Conservation (phyloP, 23 tunicate species). For the Oikopleura dioica region DNA sequence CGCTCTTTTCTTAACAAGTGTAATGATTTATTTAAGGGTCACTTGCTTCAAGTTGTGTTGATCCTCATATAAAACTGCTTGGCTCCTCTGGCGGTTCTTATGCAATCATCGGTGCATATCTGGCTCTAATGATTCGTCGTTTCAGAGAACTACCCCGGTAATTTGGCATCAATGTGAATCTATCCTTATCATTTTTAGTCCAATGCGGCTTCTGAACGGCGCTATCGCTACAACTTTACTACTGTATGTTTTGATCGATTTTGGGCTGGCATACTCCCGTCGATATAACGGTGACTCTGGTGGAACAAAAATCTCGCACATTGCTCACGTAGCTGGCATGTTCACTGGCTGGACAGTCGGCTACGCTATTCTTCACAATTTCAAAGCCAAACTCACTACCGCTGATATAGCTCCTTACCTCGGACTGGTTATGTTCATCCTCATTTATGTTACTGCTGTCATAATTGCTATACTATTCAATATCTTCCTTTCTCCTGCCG, state of each 20-base stretch:
- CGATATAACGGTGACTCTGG: too few species aligned
- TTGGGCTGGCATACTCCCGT: background rate
- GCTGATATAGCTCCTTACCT: background rate
- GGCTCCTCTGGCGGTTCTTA: constrained; percentile 7
- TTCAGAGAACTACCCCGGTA: too few species aligned
- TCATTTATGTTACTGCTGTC: background rate
- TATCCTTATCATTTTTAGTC: too few species aligned
- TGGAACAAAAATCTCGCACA: background rate
- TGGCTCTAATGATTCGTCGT: background rate
- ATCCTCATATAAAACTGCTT: background rate
- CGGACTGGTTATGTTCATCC: background rate
- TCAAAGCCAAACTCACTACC: background rate
- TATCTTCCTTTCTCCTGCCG: background rate
- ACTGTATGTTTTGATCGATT: background rate
- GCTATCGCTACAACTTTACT: background rate
- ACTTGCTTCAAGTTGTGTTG: too few species aligned
- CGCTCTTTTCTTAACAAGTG: background rate
- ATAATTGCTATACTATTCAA: background rate
- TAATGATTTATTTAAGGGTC: too few species aligned
- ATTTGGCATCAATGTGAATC: too few species aligned
- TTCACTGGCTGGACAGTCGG: background rate
- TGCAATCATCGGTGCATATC: constrained; percentile 3
- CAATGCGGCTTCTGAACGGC: background rate
- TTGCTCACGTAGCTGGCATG: background rate
- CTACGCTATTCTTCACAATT: background rate